Evolutionary conservation across 2,888 invertebrate species (phyloP), one percentile per base, ranked within the genome.

Genomic region (Cataglyphis livida): DNA sequence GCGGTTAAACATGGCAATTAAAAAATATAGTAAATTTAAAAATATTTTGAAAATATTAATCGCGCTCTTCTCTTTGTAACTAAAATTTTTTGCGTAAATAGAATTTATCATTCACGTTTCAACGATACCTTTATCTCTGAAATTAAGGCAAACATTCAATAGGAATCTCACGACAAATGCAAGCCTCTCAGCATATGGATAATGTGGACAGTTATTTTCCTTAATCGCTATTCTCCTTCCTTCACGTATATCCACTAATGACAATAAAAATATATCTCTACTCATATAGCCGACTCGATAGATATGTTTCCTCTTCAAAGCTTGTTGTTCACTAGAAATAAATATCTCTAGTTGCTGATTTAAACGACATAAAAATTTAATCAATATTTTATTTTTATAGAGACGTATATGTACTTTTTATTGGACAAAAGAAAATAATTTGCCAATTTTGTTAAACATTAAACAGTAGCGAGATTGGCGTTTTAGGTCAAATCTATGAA

Each of bases 191-290:
- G 81, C 18, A 38, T 48, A 85, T 66, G 81, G 84, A 71, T 81
- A 84, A 86, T 82, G 64, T 71, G 35, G 57, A 59, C 73, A 84
- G 73, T 66, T 81, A 32, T 57, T 79, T 62, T 65, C 62, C 66
- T 79, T 64, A 70, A 74, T 70, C 38, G 38, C 61, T 59, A 41
- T 10, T 28, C 59, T 9, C 18, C 44, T 10, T 25, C 48, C 12
- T n/a, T 66, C 74, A 25, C 48, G 51, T 66, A 64, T 86, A 79
- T 51, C 59, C 74, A 81, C 64, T 84, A 88, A 84, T 81, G 82
- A 68, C 81, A 71, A 85, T 86, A 85, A 89, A 88, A 89, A 89
- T 88, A 89, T 87, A 89, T 83, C 76, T 89, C 83, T 89, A 84
- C 74, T 73, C 75, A 81, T 85, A 81, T 85, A 82, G 70, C 78